These are phyloP conservation scores for Amphipyra tragopoginis DNA, from an alignment of 2,888 invertebrate species.

Conservation along the genomic window DNA sequence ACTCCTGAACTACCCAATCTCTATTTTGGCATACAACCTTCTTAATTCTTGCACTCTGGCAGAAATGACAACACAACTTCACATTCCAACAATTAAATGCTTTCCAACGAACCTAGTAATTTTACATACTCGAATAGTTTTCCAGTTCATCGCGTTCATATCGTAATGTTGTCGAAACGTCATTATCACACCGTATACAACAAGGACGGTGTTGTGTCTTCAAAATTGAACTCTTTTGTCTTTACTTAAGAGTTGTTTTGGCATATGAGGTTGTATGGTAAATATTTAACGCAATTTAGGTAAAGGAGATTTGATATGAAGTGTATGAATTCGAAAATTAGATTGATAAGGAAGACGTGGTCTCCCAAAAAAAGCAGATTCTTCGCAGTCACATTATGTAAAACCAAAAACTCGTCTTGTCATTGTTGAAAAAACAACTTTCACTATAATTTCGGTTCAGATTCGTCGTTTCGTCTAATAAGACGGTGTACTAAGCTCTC, in stretches of 20 bases:
- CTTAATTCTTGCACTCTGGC: neutral
- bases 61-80: neutral
- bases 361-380: neutral
- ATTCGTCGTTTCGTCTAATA: too few relatives aligned
- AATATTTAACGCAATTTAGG: constrained; percentile 33
- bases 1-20: too few relatives aligned
- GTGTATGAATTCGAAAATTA: constrained; percentile 7
- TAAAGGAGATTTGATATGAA: constrained; percentile 16
- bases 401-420: too few relatives aligned
- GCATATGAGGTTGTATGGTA: constrained; percentile 1
- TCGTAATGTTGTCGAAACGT: constrained; percentile 25
- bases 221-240: constrained; percentile 19
- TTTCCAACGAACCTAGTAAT: constrained; percentile 20
- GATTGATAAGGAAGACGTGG: neutral
- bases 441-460: too few relatives aligned
- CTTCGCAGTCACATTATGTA: too few relatives aligned
- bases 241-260: neutral
- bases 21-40: too few relatives aligned
- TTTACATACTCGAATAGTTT: constrained; percentile 30
- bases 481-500: too few relatives aligned
- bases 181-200: constrained; percentile 23
- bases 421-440: too few relatives aligned
- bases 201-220: constrained; percentile 10
- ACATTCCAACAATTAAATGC: constrained; percentile 15
- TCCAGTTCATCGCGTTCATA: constrained; percentile 37